Evolutionary conservation across 2,797 vertebrate genomes (phyloP).

Genomic region (Lindbergichthys nudifrons): DNA sequence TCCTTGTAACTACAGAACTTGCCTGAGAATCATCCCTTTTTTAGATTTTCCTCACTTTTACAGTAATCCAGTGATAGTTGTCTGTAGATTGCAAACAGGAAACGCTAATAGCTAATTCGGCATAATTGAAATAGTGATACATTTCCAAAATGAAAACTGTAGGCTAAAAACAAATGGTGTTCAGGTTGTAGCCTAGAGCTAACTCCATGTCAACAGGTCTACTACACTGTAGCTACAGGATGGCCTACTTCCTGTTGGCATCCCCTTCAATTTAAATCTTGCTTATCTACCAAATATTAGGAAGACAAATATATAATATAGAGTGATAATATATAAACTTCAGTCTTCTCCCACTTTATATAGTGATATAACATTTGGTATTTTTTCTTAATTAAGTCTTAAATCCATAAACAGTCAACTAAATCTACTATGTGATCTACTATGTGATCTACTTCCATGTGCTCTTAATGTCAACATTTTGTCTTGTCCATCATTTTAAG

Average conservation of each 20-base stretch:
- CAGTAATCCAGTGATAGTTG: neutral
- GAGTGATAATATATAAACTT: neutral
- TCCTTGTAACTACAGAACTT: neutral
- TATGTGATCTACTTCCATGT: neutral
- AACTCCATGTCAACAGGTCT: neutral
- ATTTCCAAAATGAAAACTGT: conserved; percentile 1
- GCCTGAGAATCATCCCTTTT: neutral
- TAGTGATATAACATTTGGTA: neutral
- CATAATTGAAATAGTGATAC: neutral
- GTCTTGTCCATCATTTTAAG: conserved; percentile 16
- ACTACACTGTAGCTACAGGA: too few relatives aligned
- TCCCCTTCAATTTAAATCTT: too few relatives aligned
- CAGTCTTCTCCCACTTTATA: neutral
- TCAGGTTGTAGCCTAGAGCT: neutral
- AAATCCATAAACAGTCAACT: conserved; percentile 3
- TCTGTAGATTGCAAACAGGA: neutral
- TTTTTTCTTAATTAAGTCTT: neutral
- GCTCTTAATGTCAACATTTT: conserved; percentile 16
- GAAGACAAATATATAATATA: neutral
- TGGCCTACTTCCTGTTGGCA: neutral
- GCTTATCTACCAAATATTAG: neutral
- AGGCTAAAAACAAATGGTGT: neutral
- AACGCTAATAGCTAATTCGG: conserved; percentile 6
- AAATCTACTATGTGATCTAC: neutral
- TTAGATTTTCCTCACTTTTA: neutral